phyloP scores from a whole-genome alignment of 2,888 invertebrate species.

The Clistopyga incitator region DNA sequence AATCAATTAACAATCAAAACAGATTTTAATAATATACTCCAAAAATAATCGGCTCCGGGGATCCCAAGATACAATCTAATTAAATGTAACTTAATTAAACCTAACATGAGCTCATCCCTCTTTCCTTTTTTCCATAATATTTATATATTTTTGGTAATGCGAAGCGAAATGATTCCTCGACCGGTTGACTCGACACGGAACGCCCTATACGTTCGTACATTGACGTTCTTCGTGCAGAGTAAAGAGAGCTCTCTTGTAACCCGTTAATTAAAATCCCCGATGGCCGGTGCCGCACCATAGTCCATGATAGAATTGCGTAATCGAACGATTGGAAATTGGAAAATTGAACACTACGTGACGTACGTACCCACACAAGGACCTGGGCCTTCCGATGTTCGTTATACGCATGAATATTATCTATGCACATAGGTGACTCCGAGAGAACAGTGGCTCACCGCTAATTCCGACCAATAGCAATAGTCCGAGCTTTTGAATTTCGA shows the following conservation, averaged over 20 bases:
- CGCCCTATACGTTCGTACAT: not conserved
- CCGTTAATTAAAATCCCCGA: constrained; percentile 62
- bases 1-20: too few relatives aligned
- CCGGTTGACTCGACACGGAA: not conserved
- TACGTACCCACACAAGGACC: constrained; percentile 3
- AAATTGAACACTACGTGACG: constrained; percentile 60
- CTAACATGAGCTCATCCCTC: too few relatives aligned
- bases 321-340: constrained; percentile 65
- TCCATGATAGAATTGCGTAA: constrained; percentile 55
- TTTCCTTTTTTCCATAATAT: too few relatives aligned
- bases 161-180: not conserved
- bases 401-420: constrained; percentile 38
- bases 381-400: constrained; percentile 14
- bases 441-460: constrained; percentile 41
- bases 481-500: constrained; percentile 36
- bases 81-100: too few relatives aligned
- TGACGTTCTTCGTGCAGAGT: not conserved
- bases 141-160: too few relatives aligned
- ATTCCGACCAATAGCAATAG: constrained; percentile 51
- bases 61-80: too few relatives aligned
- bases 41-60: too few relatives aligned
- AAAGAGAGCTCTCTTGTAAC: constrained; percentile 35
- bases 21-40: too few relatives aligned
- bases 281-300: constrained; percentile 3
- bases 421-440: not conserved